Evolutionary conservation across 2,888 invertebrate species (phyloP).

Genomic region (Formica aserva): DNA sequence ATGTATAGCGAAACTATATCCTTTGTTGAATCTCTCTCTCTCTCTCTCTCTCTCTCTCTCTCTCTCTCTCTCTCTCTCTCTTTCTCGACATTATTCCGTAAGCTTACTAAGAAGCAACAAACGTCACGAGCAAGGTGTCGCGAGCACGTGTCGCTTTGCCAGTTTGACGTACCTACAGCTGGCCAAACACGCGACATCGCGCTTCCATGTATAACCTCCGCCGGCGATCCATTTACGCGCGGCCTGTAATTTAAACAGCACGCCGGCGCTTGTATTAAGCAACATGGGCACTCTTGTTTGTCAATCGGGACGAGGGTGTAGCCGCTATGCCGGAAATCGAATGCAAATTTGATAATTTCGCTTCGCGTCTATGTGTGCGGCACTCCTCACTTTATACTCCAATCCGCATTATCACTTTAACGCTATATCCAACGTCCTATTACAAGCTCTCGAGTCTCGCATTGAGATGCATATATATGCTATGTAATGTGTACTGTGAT

Average conservation of each 20-base stretch:
- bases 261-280: slow-evolving; percentile 52
- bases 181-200: slow-evolving; percentile 61
- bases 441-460: neutral
- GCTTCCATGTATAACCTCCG: slow-evolving; percentile 41
- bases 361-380: neutral
- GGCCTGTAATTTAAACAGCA: slow-evolving; percentile 63
- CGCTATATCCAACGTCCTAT: neutral
- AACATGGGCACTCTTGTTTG: slow-evolving; percentile 68
- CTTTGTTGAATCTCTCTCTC: neutral
- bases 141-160: slow-evolving; percentile 44
- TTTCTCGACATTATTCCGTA: slow-evolving; percentile 16
- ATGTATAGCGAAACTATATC: neutral
- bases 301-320: slow-evolving; percentile 70
- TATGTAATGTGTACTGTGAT: neutral
- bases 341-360: slow-evolving; percentile 77
- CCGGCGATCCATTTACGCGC: slow-evolving; percentile 58
- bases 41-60: neutral
- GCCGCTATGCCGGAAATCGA: slow-evolving; percentile 63
- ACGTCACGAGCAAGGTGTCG: slow-evolving; percentile 47
- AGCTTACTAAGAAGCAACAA: slow-evolving; percentile 48
- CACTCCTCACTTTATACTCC: slow-evolving; percentile 26
- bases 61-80: neutral
- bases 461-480: slow-evolving; percentile 23
- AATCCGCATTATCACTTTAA: slow-evolving; percentile 32
- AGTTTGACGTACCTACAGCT: slow-evolving; percentile 52